Conservation (phyloP, 2,797 vertebrate species). For the Hippopotamyrus pictus region DNA sequence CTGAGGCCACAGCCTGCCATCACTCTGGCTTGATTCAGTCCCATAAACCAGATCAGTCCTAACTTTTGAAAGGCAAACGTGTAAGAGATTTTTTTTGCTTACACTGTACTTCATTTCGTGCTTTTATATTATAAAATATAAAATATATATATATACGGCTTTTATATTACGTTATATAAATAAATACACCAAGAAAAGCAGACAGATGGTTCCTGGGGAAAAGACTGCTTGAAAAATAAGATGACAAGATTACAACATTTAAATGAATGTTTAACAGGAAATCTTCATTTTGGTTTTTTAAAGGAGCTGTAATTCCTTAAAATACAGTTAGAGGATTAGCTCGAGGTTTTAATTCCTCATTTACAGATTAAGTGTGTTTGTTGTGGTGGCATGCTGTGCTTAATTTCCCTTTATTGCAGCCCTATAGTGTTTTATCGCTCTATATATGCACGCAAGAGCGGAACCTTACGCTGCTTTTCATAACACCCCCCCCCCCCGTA, state of each 20-base stretch:
- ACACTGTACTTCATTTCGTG: neutral
- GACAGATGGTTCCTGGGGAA: neutral
- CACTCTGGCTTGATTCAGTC: constrained; percentile 1
- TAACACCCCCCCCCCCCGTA: neutral
- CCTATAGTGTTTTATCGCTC: neutral
- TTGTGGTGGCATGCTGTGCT: neutral
- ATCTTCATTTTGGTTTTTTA: neutral
- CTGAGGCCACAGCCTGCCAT: constrained; percentile 7
- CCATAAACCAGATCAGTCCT: constrained; percentile 1
- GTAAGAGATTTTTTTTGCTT: neutral
- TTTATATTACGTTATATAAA: neutral
- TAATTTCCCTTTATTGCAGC: neutral
- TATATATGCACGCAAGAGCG: neutral
- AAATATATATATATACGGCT: too few relatives aligned
- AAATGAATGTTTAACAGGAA: neutral
- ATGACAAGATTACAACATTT: neutral
- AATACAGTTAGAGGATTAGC: neutral
- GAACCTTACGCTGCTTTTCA: neutral
- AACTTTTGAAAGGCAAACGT: neutral
- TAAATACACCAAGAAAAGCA: neutral
- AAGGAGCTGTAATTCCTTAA: neutral
- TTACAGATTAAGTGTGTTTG: neutral
- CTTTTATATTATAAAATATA: neutral
- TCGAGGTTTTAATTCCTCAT: neutral
- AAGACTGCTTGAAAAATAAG: neutral